A percentile compares a stretch with the other conserved stretches of the same genome.
Evolutionary conservation across 1,140 invertebrate species (phyloP).

Genomic region (Telenomus remus): DNA sequence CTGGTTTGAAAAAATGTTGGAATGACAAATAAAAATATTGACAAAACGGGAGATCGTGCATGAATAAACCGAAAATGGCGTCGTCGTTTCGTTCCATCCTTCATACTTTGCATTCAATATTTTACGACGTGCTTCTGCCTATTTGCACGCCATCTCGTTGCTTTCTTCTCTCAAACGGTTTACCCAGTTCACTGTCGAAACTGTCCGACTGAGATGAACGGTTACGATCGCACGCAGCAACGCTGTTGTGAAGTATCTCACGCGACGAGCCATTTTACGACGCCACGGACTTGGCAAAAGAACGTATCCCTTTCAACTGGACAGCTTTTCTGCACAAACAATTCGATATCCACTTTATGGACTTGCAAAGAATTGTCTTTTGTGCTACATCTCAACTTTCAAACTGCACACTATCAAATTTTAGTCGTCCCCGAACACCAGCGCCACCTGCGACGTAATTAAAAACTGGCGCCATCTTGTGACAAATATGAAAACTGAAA

Average conservation of each 20-base stretch:
- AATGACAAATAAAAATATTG: conserved; percentile 3
- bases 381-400: not conserved
- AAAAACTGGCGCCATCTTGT: too few species aligned
- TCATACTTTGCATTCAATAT: conserved; percentile 49
- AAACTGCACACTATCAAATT: too few species aligned
- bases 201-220: conserved; percentile 43
- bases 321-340: conserved; percentile 13
- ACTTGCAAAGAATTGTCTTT: not conserved
- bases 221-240: conserved; percentile 40
- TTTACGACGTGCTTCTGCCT: conserved; percentile 22
- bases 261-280: conserved; percentile 41
- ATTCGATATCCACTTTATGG: conserved; percentile 14
- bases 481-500: too few species aligned
- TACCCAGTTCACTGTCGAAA: conserved; percentile 27
- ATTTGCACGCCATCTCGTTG: not conserved
- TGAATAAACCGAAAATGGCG: not conserved
- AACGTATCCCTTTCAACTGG: conserved; percentile 24
- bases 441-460: too few species aligned
- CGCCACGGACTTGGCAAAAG: conserved; percentile 15
- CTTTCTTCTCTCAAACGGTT: conserved; percentile 19
- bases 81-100: conserved; percentile 3
- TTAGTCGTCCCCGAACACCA: too few species aligned
- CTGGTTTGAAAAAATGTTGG: too few species aligned
- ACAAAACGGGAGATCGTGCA: conserved; percentile 1
- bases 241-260: conserved; percentile 48